phyloP scores from a whole-genome alignment of 2,797 vertebrate genomes.

The Sebastes steindachneri region DNA sequence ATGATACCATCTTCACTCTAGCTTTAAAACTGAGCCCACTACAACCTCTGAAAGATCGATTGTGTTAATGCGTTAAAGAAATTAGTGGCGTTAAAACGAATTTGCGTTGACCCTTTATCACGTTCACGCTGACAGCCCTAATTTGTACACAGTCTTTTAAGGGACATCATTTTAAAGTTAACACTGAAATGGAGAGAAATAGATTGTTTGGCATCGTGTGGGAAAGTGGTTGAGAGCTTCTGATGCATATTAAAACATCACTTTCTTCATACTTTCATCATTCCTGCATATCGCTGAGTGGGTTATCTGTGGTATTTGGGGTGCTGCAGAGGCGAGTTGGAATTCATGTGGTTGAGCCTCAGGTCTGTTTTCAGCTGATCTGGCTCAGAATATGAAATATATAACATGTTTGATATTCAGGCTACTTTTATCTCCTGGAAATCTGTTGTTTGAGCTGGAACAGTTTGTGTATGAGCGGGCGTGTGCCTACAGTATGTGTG shows the following conservation, averaged over 20 bases:
- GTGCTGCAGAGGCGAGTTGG: conserved; percentile 43
- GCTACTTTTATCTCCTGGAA: conserved; percentile 24
- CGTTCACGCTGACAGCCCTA: background rate
- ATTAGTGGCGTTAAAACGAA: background rate
- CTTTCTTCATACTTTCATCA: conserved; percentile 56
- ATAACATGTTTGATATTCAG: conserved; percentile 39
- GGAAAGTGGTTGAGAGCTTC: background rate
- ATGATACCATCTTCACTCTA: background rate
- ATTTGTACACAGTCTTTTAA: background rate
- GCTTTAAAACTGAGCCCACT: too few relatives aligned
- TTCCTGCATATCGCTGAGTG: conserved; percentile 45
- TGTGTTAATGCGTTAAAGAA: background rate
- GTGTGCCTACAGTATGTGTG: background rate
- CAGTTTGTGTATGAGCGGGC: background rate
- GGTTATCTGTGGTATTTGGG: conserved; percentile 61
- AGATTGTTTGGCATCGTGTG: background rate
- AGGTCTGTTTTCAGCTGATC: conserved; percentile 55
- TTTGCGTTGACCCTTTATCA: background rate
- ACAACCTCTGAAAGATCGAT: too few relatives aligned
- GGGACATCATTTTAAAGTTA: background rate
- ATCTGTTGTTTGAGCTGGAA: conserved; percentile 11
- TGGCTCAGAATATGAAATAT: conserved; percentile 38
- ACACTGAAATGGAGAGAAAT: background rate
- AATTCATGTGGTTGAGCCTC: conserved; percentile 54
- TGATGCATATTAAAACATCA: background rate